Base-by-base conservation (phyloP, 2,888 invertebrate species). In the Salpingus planirostris region DNA sequence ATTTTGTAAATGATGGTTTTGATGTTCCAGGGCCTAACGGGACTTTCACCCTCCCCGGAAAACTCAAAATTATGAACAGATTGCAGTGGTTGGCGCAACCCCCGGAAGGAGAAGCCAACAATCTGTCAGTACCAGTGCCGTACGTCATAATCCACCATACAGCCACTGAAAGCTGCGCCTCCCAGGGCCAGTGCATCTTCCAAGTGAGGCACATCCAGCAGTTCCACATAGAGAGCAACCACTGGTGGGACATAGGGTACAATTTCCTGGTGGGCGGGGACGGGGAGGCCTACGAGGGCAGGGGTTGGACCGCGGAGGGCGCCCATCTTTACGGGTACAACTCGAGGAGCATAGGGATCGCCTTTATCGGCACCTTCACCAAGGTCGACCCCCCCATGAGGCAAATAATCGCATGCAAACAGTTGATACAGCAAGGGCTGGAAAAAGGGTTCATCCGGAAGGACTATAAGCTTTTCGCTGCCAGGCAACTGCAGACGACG, bases 191-290 rank as follows among this genome's bases (percentile, higher is more conserved):
- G 35, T 80, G 80, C 40, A 69, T 73, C 2, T 66, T 71, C 5
- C 67, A 69, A 1, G 76, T 79, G 2, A 70, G 78, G 8, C 57
- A 67, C 13, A 74, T 80, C 27, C 84, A 84, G 59, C 71, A 66
- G 13, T 80, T 69, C 47, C 83, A 87, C 57, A 77, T 86, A 18
- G 80, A 81, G 45, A 71, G 72, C 11, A 62, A 59, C 33, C 58
- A 66, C 0, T 80, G 78, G 70, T 69, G 65, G 36, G 86, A 86
- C 52, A 83, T 85, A 13, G 77, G 69, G 0, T 87, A 83, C 57
- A 88, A 83, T 54, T 89, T 85, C 47, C 61, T 88, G 2, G 73
- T 88, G 2, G 87, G 84, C 1, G 86, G 84, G 3, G 85, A 86
- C 52, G 86, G 85, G 0, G 78, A 76, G 0, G 85, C 76, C 0